Conservation (phyloP, 92 coral and sea anemone species). For the Blastomussa wellsi region DNA sequence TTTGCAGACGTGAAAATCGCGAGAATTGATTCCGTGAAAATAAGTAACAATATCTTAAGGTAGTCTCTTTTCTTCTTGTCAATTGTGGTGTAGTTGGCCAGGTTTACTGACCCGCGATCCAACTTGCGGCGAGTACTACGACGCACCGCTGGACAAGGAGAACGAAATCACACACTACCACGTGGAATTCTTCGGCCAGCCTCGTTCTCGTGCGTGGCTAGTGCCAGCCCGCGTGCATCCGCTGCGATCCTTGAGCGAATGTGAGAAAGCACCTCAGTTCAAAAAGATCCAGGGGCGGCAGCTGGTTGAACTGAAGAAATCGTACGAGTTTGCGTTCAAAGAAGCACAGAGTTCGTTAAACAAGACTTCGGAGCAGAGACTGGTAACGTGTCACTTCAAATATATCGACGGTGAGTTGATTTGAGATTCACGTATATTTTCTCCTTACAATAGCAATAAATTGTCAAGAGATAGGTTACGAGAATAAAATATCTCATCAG, state of each 20-base stretch:
- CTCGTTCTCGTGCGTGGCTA: conserved; percentile 90
- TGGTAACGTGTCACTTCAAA: conserved; percentile 72
- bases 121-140: conserved; percentile 86
- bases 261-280: conserved; percentile 61
- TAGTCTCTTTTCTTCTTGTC: neutral
- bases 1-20: too few species aligned
- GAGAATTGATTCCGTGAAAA: too few species aligned
- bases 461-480: neutral
- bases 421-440: neutral
- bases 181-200: conserved; percentile 90
- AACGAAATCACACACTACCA: conserved; percentile 89
- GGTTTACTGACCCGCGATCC: conserved; percentile 92
- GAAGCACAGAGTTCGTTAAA: conserved; percentile 65
- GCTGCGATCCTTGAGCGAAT: conserved; percentile 64
- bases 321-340: conserved; percentile 74
- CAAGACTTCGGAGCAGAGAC: conserved; percentile 62
- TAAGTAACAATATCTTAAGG: too few species aligned
- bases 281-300: conserved; percentile 58
- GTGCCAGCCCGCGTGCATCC: conserved; percentile 74
- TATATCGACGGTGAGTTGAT: conserved; percentile 26
- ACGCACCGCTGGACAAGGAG: conserved; percentile 84
- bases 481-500: neutral
- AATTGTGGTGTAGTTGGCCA: conserved; percentile 76
- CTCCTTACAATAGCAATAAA: too few species aligned
- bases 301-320: conserved; percentile 60